Conservation (phyloP, 2,797 vertebrate species). For the Triplophysa bombifrons region DNA sequence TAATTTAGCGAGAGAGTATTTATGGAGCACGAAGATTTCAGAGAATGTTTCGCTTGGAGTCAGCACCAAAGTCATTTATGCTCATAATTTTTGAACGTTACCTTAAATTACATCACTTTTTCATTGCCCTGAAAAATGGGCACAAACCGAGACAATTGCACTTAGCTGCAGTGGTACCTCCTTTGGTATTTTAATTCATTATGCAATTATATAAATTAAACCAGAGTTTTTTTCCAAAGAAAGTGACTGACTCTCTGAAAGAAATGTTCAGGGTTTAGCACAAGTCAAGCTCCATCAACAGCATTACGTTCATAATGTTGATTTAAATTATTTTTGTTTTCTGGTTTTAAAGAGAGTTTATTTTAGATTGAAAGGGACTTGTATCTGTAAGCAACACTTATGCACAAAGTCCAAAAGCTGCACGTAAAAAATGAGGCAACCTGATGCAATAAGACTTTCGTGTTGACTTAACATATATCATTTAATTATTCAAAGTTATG, state of each 20-base stretch:
- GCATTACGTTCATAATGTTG: neutral
- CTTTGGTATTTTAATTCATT: slow-evolving; percentile 6
- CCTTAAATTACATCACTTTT: slow-evolving; percentile 22
- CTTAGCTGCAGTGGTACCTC: neutral
- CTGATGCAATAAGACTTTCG: too few species aligned
- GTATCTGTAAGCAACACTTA: neutral
- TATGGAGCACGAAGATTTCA: slow-evolving; percentile 38
- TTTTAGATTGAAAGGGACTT: neutral
- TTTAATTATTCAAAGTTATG: too few species aligned
- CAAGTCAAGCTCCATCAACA: neutral
- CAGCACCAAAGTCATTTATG: slow-evolving; percentile 30
- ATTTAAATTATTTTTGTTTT: too few species aligned
- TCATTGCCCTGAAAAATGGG: slow-evolving; percentile 16
- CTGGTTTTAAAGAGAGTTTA: neutral
- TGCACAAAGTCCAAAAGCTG: too few species aligned
- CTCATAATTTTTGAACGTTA: slow-evolving; percentile 35
- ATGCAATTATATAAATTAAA: neutral
- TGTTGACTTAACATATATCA: too few species aligned
- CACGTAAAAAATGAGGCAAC: too few species aligned
- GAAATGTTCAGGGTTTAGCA: neutral
- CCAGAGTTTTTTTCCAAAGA: neutral
- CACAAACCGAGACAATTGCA: slow-evolving; percentile 13
- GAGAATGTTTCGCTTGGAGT: slow-evolving; percentile 31
- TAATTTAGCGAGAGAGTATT: slow-evolving; percentile 44
- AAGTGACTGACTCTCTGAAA: neutral